Percentiles rank a stretch among this genome's conserved stretches.
Evolutionary conservation across 2,888 invertebrate genomes (phyloP).

Genomic region (Anthophora plumipes): DNA sequence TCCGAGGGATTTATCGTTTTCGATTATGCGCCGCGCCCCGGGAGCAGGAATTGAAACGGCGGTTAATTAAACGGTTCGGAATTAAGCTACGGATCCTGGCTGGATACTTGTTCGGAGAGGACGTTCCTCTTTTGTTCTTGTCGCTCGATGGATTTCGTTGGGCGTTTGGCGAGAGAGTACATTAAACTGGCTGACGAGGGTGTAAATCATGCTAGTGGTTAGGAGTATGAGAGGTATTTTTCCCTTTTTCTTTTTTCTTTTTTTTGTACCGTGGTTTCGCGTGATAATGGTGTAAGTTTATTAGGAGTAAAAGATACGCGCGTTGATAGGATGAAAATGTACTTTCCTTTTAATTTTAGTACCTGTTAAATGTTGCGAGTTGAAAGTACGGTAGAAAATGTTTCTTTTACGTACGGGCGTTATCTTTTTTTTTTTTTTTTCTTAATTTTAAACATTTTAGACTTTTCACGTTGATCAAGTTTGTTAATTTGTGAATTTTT

Average conservation of each 20-base stretch:
- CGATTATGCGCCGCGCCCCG: conserved; percentile 50
- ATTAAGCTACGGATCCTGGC: conserved; percentile 38
- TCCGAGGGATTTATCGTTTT: conserved; percentile 62
- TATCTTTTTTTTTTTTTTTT: no score
- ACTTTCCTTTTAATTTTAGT: no score
- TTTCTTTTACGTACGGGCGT: no score
- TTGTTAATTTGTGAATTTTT: no score
- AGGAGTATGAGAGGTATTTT: background rate
- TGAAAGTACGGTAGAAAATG: background rate
- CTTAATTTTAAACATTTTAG: background rate
- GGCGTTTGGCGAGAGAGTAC: background rate
- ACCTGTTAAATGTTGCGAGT: no score
- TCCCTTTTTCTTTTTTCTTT: background rate
- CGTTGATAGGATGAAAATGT: background rate
- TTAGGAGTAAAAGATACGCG: background rate
- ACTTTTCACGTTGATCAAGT: no score
- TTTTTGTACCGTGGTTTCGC: no score
- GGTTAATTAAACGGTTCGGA: conserved; percentile 49
- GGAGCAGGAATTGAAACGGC: conserved; percentile 47
- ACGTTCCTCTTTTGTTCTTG: background rate
- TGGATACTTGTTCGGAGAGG: conserved; percentile 26
- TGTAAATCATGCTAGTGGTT: background rate
- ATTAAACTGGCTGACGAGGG: background rate
- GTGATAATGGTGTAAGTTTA: no score
- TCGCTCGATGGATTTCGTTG: background rate